Conservation (phyloP, 1,140 invertebrate species). For the Aphelenchoides besseyi region DNA sequence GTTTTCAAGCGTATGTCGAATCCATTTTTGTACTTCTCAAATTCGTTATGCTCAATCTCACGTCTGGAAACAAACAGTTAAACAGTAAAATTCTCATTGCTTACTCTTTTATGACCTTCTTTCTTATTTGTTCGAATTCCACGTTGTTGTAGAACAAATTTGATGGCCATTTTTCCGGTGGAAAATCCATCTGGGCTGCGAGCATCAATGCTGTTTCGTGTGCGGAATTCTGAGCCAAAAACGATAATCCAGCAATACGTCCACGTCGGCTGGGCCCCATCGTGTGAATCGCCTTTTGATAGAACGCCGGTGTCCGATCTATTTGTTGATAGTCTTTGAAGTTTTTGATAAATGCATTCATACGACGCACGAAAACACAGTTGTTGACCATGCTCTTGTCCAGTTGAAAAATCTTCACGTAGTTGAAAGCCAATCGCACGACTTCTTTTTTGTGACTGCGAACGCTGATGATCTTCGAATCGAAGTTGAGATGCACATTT, state of each 20-base stretch:
- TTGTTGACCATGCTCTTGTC: background rate
- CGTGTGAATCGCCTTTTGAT: no score
- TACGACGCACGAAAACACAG: background rate
- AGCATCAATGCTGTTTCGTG: background rate
- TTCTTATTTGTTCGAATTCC: no score
- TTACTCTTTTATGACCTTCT: no score
- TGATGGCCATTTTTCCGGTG: background rate
- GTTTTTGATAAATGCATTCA: conserved; percentile 10
- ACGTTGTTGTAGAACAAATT: no score
- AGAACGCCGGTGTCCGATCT: no score
- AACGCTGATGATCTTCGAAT: background rate
- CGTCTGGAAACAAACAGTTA: background rate
- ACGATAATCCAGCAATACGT: no score
- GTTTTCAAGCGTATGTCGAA: background rate
- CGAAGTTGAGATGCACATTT: background rate
- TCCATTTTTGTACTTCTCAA: background rate
- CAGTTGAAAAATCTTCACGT: background rate
- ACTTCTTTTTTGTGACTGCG: background rate
- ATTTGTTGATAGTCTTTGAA: no score
- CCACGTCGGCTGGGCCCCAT: no score
- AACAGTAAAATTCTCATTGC: no score
- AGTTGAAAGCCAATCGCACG: background rate
- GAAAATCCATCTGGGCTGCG: background rate
- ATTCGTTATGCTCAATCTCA: background rate
- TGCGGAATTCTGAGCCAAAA: background rate